phyloP scores from a whole-genome alignment of 2,888 invertebrate species.

The Tenthredo amoena region DNA sequence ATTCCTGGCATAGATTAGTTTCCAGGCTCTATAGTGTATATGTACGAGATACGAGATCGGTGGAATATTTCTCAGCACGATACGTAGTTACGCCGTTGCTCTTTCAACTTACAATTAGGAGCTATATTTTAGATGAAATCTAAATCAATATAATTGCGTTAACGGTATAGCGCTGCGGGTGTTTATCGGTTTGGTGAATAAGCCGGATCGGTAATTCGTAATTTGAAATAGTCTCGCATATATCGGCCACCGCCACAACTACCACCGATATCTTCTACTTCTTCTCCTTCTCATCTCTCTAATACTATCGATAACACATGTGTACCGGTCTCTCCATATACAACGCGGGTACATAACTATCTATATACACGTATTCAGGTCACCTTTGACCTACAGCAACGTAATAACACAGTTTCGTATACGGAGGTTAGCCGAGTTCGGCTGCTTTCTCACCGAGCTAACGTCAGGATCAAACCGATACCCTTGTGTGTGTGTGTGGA shows the following conservation, averaged over 20 bases:
- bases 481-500: too few species aligned
- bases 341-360: neutral
- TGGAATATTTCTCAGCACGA: neutral
- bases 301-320: neutral
- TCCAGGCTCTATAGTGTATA: neutral
- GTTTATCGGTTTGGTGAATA: slow-evolving; percentile 33
- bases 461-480: slow-evolving; percentile 9
- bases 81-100: neutral
- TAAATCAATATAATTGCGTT: slow-evolving; percentile 52
- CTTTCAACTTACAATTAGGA: slow-evolving; percentile 50
- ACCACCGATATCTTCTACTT: neutral
- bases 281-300: neutral
- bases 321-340: neutral
- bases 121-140: slow-evolving; percentile 53
- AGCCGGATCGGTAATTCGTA: slow-evolving; percentile 34
- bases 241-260: neutral
- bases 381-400: slow-evolving; percentile 34
- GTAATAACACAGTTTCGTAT: slow-evolving; percentile 46
- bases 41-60: neutral
- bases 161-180: slow-evolving; percentile 48
- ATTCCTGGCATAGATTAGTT: slow-evolving; percentile 4
- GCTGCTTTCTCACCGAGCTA: slow-evolving; percentile 42
- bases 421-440: slow-evolving; percentile 36
- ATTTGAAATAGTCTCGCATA: neutral
- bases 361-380: neutral